phyloP scores from a whole-genome alignment of 2,113 vertebrate species.

The Vulpes ferrilata region DNA sequence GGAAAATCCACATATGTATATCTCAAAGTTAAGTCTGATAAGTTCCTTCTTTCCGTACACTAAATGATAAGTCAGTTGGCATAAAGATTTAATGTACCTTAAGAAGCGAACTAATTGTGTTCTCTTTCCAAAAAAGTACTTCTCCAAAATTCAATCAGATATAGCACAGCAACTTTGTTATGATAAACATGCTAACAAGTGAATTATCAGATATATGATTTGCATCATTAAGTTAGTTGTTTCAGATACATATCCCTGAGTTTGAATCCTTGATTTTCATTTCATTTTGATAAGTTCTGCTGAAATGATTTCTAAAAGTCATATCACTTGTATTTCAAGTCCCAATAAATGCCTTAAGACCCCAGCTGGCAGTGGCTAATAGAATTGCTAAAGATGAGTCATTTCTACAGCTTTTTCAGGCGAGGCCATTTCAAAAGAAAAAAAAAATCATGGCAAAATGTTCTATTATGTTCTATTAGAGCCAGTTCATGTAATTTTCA shows the following conservation, averaged over 20 bases:
- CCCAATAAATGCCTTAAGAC: constrained; percentile 25
- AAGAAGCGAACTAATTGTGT: neutral
- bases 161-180: neutral
- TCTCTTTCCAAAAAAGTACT: neutral
- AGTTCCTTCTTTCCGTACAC: neutral
- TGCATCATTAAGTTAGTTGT: neutral
- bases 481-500: constrained; percentile 70
- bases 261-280: constrained; percentile 24
- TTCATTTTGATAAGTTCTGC: constrained; percentile 16
- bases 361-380: constrained; percentile 19
- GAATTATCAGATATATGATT: neutral
- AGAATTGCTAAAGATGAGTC: constrained; percentile 15
- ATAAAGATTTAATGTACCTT: neutral
- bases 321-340: constrained; percentile 1
- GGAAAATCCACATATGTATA: neutral
- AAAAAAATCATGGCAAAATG: constrained; percentile 53
- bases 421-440: constrained; percentile 56
- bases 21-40: neutral
- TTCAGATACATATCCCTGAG: neutral
- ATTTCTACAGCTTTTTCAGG: constrained; percentile 28
- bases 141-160: neutral
- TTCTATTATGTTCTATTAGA: constrained; percentile 66
- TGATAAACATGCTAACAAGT: neutral
- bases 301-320: neutral
- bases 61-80: neutral